Percentiles rank a stretch among this genome's conserved stretches.
These are phyloP conservation scores for Indicator maculatus DNA, from an alignment of 2,113 vertebrate species.

Conservation along the genomic window DNA sequence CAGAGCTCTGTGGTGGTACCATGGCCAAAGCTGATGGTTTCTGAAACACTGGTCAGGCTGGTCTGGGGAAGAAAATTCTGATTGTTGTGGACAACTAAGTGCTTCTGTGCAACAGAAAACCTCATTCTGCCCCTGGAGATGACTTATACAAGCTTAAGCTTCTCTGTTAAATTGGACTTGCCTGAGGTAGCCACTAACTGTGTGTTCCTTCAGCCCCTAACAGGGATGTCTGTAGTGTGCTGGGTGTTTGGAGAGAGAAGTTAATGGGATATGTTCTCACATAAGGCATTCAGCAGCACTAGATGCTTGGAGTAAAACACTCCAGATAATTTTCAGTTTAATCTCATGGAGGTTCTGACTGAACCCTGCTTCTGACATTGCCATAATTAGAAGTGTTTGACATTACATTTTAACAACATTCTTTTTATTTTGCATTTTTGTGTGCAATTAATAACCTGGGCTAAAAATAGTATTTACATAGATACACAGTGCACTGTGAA, in stretches of 20 bases:
- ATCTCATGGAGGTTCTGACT: not conserved
- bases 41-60: rapidly evolving
- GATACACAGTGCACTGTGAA: not conserved
- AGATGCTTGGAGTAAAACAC: not conserved
- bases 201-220: not conserved
- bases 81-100: not conserved
- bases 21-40: not conserved
- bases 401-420: not conserved
- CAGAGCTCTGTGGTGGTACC: rapidly evolving
- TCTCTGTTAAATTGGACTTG: not conserved
- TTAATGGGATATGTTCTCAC: not conserved
- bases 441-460: conserved; percentile 15
- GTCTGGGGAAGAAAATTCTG: not conserved
- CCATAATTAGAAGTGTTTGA: conserved; percentile 35
- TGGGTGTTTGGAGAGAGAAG: not conserved
- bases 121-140: not conserved
- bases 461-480: conserved; percentile 16
- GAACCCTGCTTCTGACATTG: conserved; percentile 2
- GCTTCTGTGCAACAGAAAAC: not conserved
- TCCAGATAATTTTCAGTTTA: not conserved
- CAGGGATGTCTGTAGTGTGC: not conserved
- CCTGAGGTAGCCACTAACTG: not conserved
- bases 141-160: not conserved
- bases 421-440: conserved; percentile 25
- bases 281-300: not conserved